Evolutionary conservation across 2,888 invertebrate species (phyloP).

Genomic region (Hirudinaria manillensis): DNA sequence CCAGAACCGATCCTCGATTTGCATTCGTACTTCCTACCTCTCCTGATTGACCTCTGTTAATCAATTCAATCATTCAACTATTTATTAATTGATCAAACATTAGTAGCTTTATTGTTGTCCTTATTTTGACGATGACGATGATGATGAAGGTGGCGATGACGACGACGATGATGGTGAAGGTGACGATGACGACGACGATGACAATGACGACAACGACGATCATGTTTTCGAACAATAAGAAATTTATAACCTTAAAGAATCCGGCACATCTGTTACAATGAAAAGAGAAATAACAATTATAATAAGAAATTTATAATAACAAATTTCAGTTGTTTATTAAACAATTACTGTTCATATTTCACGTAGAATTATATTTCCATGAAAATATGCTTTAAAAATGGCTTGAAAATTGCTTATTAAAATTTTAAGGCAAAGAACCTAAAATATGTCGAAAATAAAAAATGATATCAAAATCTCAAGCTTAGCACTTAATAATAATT

Average conservation of each 20-base stretch:
- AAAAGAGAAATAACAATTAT: background rate
- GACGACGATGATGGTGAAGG: conserved; percentile 37
- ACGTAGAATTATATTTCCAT: too few relatives aligned
- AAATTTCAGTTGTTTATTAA: background rate
- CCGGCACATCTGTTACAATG: conserved; percentile 37
- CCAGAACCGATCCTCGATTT: conserved; percentile 75
- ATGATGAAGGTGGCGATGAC: conserved; percentile 37
- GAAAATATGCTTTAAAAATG: too few relatives aligned
- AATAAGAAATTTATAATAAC: background rate
- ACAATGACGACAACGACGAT: conserved; percentile 34
- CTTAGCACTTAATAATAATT: too few relatives aligned
- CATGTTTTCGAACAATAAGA: background rate
- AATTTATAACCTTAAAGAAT: conserved; percentile 35
- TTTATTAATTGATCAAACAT: background rate
- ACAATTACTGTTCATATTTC: too few relatives aligned
- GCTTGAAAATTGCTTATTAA: too few relatives aligned
- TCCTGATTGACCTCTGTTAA: conserved; percentile 77
- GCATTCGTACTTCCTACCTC: conserved; percentile 90
- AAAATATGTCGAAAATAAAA: too few relatives aligned
- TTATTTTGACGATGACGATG: conserved; percentile 37
- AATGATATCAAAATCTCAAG: too few relatives aligned
- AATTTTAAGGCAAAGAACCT: too few relatives aligned
- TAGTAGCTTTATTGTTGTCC: background rate
- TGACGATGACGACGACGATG: conserved; percentile 37
- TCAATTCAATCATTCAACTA: too few relatives aligned